These are phyloP conservation scores for Beroe forskalii DNA, from an alignment of 37 sponge, comb jelly and placozoan genomes.

Conservation along the genomic window DNA sequence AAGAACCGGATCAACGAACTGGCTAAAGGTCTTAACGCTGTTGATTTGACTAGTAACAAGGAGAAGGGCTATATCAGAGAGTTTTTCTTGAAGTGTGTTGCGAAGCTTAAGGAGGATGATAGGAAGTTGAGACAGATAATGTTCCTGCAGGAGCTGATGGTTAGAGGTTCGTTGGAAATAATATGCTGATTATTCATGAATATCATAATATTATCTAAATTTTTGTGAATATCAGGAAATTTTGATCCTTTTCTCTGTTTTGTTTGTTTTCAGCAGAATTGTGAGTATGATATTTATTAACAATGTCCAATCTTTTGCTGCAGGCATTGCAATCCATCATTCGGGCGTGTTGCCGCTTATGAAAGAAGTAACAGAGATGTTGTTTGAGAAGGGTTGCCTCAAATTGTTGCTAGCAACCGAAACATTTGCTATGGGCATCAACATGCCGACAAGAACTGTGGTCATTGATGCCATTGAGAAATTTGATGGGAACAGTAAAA, in stretches of 20 bases:
- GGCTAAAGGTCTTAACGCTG: conserved; percentile 74
- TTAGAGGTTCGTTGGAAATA: not conserved
- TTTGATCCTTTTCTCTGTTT: too few species aligned
- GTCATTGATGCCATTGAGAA: conserved; percentile 89
- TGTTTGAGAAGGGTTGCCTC: conserved; percentile 31
- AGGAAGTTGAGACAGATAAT: conserved; percentile 83
- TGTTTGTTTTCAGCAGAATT: too few species aligned
- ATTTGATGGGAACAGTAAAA: conserved; percentile 78
- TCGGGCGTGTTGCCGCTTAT: conserved; percentile 96
- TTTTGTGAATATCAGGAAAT: too few species aligned
- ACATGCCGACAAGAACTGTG: conserved; percentile 99
- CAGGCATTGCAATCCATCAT: conserved; percentile 95
- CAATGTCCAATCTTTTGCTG: too few species aligned
- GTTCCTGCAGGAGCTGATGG: conserved; percentile 16
- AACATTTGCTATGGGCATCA: conserved; percentile 99
- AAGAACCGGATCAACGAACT: conserved; percentile 83
- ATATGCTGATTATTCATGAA: not conserved
- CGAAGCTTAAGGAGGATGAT: conserved; percentile 80
- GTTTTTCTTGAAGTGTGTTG: conserved; percentile 84
- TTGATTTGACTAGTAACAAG: conserved; percentile 76
- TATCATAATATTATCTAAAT: too few species aligned
- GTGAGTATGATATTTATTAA: too few species aligned
- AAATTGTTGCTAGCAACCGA: conserved; percentile 91
- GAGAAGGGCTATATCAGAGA: conserved; percentile 85
- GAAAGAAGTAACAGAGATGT: conserved; percentile 81